Conservation (phyloP, 2,888 invertebrate species). For the Scaptodrosophila latifasciaeformis region DNA sequence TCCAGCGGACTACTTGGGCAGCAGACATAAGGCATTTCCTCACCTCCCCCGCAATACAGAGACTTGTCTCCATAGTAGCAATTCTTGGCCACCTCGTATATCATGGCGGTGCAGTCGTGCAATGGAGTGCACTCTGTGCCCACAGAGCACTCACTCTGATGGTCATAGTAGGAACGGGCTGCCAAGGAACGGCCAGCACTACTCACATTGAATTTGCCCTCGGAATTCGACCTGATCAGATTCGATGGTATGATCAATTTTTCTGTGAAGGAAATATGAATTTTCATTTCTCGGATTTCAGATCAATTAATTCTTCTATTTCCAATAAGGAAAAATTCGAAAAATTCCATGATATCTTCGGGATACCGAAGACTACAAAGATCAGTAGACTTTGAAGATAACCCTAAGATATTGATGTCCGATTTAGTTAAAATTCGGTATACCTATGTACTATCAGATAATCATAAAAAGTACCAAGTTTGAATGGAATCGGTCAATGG, state of each 20-base stretch:
- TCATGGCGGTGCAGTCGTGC: slow-evolving; percentile 73
- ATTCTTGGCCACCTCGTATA: slow-evolving; percentile 73
- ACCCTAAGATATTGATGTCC: too few relatives aligned
- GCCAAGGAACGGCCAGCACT: slow-evolving; percentile 42
- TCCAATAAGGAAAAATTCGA: too few relatives aligned
- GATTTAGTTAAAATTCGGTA: too few relatives aligned
- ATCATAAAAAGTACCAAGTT: too few relatives aligned
- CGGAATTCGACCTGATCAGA: too few relatives aligned
- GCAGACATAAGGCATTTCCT: slow-evolving; percentile 74
- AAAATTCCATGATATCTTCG: too few relatives aligned
- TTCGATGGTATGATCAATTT: slow-evolving; percentile 48
- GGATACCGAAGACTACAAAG: too few relatives aligned
- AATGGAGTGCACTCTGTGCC: slow-evolving; percentile 73
- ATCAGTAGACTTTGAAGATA: too few relatives aligned
- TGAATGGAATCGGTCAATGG: too few relatives aligned
- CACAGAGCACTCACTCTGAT: slow-evolving; percentile 62
- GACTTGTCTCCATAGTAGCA: slow-evolving; percentile 75
- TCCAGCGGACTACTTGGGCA: slow-evolving; percentile 74
- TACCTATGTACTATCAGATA: too few relatives aligned
- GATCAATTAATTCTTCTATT: too few relatives aligned
- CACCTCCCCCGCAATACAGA: slow-evolving; percentile 72
- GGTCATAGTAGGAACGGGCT: slow-evolving; percentile 65
- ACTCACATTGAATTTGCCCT: slow-evolving; percentile 21
- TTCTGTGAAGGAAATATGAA: slow-evolving; percentile 22
- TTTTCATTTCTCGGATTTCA: too few relatives aligned